These are phyloP conservation scores for Macrotrachela quadricornifera DNA, from an alignment of 1,140 invertebrate species.

Conservation along the genomic window DNA sequence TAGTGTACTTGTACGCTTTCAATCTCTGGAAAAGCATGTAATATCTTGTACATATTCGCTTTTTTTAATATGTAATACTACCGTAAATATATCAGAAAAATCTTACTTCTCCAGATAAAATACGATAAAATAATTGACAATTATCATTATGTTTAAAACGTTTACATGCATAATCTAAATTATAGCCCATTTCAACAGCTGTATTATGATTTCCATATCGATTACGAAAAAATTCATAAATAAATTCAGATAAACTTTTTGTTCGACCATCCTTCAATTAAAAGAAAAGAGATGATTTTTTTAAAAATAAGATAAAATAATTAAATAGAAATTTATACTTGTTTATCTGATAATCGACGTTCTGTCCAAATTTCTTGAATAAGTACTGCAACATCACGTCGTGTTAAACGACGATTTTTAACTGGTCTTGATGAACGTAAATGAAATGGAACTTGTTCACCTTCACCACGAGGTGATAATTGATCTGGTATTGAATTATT, in stretches of 20 bases:
- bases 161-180: constrained; percentile 3
- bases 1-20: too few species aligned
- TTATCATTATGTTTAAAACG: not conserved
- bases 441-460: not conserved
- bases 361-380: not conserved
- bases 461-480: not conserved
- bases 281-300: not conserved
- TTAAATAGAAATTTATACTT: not conserved
- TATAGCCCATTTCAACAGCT: constrained; percentile 1
- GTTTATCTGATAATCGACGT: not conserved
- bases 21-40: too few species aligned
- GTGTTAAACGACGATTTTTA: constrained; percentile 2
- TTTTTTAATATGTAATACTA: too few species aligned
- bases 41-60: too few species aligned
- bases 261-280: not conserved
- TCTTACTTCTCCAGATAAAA: not conserved
- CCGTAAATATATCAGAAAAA: too few species aligned
- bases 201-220: not conserved
- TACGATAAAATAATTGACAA: not conserved
- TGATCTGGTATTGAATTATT: not conserved
- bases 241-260: not conserved
- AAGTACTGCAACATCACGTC: not conserved
- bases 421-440: not conserved
- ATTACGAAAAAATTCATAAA: not conserved
- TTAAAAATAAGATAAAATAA: not conserved